phyloP scores from a whole-genome alignment of 2,888 invertebrate genomes.

The Zele albiditarsus region DNA sequence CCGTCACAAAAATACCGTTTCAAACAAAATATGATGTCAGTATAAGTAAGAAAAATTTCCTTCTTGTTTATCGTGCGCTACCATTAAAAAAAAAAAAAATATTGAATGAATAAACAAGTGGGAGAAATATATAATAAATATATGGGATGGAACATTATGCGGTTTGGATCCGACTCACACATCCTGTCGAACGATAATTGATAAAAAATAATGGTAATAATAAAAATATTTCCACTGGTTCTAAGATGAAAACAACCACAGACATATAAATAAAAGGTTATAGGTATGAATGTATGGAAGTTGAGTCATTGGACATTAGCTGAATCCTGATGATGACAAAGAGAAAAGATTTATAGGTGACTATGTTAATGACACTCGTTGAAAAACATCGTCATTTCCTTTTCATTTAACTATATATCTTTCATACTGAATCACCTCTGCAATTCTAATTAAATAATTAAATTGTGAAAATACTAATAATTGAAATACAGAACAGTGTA shows the following conservation, averaged over 20 bases:
- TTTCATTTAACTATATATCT: background rate
- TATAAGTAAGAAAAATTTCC: no score
- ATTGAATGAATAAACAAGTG: no score
- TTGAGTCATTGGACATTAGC: background rate
- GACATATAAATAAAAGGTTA: background rate
- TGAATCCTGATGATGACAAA: background rate
- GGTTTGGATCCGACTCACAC: background rate
- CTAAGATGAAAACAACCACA: background rate
- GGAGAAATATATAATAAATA: no score
- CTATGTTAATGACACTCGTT: background rate
- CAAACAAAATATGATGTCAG: no score
- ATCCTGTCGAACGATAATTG: background rate
- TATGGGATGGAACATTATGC: no score
- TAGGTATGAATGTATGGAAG: background rate
- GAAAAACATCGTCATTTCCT: background rate
- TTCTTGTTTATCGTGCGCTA: no score
- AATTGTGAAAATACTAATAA: no score
- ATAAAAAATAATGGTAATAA: background rate
- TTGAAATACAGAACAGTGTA: no score
- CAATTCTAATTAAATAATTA: background rate
- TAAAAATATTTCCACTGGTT: background rate
- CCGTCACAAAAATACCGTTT: no score
- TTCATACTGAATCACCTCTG: slow-evolving; percentile 17
- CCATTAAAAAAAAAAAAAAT: no score
- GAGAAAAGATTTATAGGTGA: background rate